phyloP scores from a whole-genome alignment of 2,113 vertebrate species.

The Lagopus leucura region DNA sequence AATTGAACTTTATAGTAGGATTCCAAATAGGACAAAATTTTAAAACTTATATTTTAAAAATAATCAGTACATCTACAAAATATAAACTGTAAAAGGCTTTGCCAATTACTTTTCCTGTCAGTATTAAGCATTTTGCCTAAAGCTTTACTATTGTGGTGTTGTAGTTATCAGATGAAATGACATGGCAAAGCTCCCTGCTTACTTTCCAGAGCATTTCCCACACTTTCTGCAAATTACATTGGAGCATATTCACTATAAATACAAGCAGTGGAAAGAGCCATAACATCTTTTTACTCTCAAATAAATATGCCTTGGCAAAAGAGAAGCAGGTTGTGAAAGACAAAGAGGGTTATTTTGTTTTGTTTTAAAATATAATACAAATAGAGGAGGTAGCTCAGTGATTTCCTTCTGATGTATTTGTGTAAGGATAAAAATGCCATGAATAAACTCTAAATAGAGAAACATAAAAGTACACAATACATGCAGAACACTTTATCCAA shows the following conservation, averaged over 20 bases:
- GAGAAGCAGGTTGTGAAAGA: background rate
- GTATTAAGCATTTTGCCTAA: slow-evolving; percentile 64
- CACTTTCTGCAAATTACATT: slow-evolving; percentile 31
- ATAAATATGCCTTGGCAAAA: background rate
- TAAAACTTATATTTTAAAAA: background rate
- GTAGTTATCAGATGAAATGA: slow-evolving; percentile 60
- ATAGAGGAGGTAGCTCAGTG: slow-evolving; percentile 21
- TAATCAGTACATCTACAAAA: slow-evolving; percentile 23
- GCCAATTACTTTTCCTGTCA: slow-evolving; percentile 56
- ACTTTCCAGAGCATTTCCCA: slow-evolving; percentile 52
- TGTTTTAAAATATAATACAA: slow-evolving; percentile 50
- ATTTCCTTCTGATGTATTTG: slow-evolving; percentile 24
- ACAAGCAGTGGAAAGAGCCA: background rate
- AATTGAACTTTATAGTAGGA: slow-evolving; percentile 23
- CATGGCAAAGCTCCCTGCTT: slow-evolving; percentile 51
- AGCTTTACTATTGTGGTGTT: slow-evolving; percentile 55
- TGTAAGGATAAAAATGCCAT: background rate
- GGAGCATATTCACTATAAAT: slow-evolving; percentile 2
- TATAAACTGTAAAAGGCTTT: slow-evolving; percentile 10
- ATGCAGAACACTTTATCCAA: background rate
- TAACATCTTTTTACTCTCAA: slow-evolving; percentile 35
- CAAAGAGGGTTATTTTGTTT: background rate
- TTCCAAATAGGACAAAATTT: slow-evolving; percentile 3
- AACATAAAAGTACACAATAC: background rate
- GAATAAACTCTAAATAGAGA: background rate